Evolutionary conservation across 2,888 invertebrate genomes (phyloP), one percentile per base, ranked within the genome.

Genomic region (Corbicula japonica): DNA sequence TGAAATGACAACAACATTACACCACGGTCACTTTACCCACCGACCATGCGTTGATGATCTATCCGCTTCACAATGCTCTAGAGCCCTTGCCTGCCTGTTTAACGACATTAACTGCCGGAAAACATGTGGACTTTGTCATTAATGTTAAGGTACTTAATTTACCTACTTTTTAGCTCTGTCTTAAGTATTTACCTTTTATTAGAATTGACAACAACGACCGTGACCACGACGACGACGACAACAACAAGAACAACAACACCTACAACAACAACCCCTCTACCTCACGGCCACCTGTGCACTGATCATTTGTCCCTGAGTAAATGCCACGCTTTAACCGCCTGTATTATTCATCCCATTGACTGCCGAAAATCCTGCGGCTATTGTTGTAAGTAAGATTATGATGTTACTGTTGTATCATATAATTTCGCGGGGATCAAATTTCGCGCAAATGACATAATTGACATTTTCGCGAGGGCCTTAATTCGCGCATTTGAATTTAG

Each of bases 161-260:
- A 48, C n/a, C n/a, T 48, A 12, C n/a, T 48, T 48, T 12, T 48
- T 48, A n/a, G 48, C n/a, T 48, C 5, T 48, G n/a, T n/a, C n/a
- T n/a, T n/a, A n/a, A n/a, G n/a, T n/a, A n/a, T n/a, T n/a, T n/a
- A n/a, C n/a, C n/a, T n/a, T n/a, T n/a, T n/a, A n/a, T n/a, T n/a
- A n/a, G n/a, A n/a, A n/a, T n/a, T n/a, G n/a, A n/a, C n/a, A n/a
- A n/a, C n/a, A n/a, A n/a, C n/a, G n/a, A n/a, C n/a, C n/a, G 18
- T 48, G 28, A 28, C 50, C 8, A 3, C 50, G 10, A 15, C 50
- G 6, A 50, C 30, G 28, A 18, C 54, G 15, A 30, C 54, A 54
- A 54, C 30, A 8, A 23, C 54, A 10, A 54, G 30, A 12, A 54
- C 30, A 12, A 4, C 54, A 2, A 54, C 54, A 30, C 21, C n/a